A percentile compares a stretch with the other conserved stretches of the same genome.
Conservation (phyloP, 2,797 vertebrate genomes). For the Pangasius mekongensis region DNA sequence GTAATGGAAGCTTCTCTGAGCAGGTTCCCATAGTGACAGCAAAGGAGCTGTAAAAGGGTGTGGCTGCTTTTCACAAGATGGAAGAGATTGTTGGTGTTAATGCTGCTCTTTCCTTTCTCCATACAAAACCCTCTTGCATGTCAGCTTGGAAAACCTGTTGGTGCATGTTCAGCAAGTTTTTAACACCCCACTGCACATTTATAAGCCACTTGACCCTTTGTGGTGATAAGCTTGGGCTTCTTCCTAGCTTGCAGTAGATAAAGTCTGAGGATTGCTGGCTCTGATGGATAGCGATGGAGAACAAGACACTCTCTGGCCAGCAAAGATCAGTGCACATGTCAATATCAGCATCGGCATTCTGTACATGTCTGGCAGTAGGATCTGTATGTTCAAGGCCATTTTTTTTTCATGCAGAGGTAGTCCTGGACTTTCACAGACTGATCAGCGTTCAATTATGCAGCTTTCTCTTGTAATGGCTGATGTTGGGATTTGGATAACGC, state of each 20-base stretch:
- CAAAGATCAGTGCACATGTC: conserved; percentile 1
- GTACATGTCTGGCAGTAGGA: conserved; percentile 18
- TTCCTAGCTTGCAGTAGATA: conserved; percentile 28
- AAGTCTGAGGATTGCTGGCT: conserved; percentile 43
- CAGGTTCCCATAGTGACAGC: conserved; percentile 57
- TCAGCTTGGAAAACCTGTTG: conserved; percentile 31
- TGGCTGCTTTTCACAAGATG: conserved; percentile 36
- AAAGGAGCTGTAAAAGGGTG: conserved; percentile 45
- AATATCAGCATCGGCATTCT: not conserved
- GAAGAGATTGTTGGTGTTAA: conserved; percentile 20
- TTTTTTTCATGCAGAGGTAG: not conserved
- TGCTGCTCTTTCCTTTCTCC: conserved; percentile 1
- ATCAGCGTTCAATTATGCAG: not conserved
- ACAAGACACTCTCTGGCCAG: conserved; percentile 31
- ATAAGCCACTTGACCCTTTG: conserved; percentile 45
- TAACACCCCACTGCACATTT: conserved; percentile 19
- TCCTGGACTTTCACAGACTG: not conserved
- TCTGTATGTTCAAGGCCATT: conserved; percentile 9
- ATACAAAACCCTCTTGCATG: conserved; percentile 14
- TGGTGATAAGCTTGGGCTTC: conserved; percentile 45
- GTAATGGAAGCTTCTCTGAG: conserved; percentile 50
- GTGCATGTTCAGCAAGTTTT: conserved; percentile 44
- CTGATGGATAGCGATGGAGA: conserved; percentile 21
- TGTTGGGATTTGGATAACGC: not conserved
- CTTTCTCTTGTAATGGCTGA: not conserved